phyloP scores from a whole-genome alignment of 2,797 vertebrate species.

The Squalus acanthias region DNA sequence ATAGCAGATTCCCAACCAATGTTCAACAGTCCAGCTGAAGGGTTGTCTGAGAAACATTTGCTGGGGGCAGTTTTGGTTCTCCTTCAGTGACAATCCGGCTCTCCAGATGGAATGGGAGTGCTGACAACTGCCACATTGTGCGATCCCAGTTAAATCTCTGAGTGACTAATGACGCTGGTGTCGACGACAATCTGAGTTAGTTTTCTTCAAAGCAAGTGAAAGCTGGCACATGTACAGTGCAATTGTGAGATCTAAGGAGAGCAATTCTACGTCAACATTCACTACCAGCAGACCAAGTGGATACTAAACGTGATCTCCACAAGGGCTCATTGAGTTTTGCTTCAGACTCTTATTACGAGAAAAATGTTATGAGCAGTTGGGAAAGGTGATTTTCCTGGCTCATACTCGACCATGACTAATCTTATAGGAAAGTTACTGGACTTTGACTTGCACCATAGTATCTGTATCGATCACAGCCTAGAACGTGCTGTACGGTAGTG shows the following conservation, averaged over 20 bases:
- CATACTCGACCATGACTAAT: neutral
- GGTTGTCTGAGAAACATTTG: neutral
- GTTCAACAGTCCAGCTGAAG: neutral
- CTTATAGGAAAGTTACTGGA: neutral
- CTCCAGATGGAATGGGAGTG: neutral
- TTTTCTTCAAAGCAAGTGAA: neutral
- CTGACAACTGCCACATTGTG: neutral
- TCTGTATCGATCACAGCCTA: neutral
- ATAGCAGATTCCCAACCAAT: neutral
- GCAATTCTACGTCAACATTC: neutral
- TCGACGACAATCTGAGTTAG: neutral
- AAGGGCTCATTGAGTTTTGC: neutral
- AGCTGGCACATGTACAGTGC: neutral
- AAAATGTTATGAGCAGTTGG: constrained; percentile 1
- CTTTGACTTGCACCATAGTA: neutral
- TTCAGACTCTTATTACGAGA: neutral
- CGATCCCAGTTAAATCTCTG: neutral
- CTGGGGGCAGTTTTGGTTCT: neutral
- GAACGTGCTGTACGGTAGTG: neutral
- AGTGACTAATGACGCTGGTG: neutral
- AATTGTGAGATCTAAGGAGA: neutral
- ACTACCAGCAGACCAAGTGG: neutral
- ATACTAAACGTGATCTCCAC: neutral
- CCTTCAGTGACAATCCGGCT: neutral
- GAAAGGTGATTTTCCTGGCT: constrained; percentile 22